A percentile compares a stretch with the other conserved stretches of the same genome.
phyloP scores from a whole-genome alignment of 1,140 invertebrate species.

The Planococcus citri region DNA sequence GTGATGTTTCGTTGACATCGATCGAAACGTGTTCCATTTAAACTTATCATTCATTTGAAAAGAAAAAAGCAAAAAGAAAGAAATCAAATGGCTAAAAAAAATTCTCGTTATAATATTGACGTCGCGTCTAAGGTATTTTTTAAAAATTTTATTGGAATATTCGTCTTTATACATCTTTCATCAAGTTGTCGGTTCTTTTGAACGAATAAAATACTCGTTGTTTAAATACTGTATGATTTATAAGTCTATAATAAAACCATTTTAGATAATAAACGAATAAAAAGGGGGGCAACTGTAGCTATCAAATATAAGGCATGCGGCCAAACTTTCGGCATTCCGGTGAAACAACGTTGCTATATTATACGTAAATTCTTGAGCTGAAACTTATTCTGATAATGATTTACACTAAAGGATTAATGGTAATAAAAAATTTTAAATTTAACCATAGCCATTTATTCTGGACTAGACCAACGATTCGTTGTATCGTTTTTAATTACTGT shows the following conservation, averaged over 20 bases:
- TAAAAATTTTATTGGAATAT: neutral
- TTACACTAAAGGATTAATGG: neutral
- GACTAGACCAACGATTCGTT: no score
- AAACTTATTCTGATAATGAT: neutral
- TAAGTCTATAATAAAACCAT: neutral
- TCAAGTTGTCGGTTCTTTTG: neutral
- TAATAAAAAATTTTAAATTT: neutral
- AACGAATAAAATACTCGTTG: constrained; percentile 3
- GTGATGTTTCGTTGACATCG: neutral
- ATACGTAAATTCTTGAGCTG: neutral
- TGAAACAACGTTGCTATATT: constrained; percentile 4
- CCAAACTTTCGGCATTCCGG: constrained; percentile 1
- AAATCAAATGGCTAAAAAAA: neutral
- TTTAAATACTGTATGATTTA: constrained; percentile 4
- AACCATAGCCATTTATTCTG: neutral
- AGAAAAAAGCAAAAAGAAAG: neutral
- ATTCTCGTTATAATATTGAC: neutral
- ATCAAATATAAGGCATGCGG: neutral
- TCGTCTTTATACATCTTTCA: neutral
- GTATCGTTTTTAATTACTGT: no score
- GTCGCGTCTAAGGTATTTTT: neutral
- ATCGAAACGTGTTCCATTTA: neutral
- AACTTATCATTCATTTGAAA: neutral
- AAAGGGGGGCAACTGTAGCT: neutral
- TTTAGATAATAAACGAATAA: neutral